These are phyloP conservation scores for Tauraco erythrolophus DNA, from an alignment of 2,113 vertebrate genomes.

Conservation along the genomic window DNA sequence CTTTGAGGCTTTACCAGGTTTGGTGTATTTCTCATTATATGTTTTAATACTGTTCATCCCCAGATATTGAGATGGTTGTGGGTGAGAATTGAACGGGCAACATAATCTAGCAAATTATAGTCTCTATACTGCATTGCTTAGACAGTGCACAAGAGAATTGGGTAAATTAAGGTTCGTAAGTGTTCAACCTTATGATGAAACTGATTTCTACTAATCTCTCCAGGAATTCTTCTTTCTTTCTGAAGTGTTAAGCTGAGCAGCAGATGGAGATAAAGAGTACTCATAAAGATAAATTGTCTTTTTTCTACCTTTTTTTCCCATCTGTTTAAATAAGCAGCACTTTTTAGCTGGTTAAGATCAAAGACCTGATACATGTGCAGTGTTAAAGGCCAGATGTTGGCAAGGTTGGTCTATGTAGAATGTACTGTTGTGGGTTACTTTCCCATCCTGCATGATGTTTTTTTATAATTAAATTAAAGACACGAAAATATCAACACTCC, in stretches of 20 bases:
- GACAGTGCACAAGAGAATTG: not conserved
- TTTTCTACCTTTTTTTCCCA: not conserved
- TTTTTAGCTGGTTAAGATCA: not conserved
- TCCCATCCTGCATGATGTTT: not conserved
- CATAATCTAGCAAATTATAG: not conserved
- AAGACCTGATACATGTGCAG: not conserved
- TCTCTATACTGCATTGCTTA: not conserved
- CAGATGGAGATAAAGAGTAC: constrained; percentile 67
- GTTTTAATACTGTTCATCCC: not conserved
- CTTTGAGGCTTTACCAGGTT: not conserved
- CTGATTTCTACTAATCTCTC: not conserved
- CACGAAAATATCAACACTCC: not conserved
- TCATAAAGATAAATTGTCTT: not conserved
- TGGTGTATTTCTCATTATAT: not conserved
- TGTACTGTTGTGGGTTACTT: not conserved
- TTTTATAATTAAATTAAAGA: not conserved
- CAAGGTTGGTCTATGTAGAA: not conserved
- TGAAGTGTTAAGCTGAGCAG: constrained; percentile 48
- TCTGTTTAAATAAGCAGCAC: not conserved
- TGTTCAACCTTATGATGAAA: not conserved
- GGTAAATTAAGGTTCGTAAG: not conserved
- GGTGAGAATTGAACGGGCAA: not conserved
- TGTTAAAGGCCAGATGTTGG: not conserved
- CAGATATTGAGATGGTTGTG: not conserved
- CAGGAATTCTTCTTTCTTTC: not conserved